A percentile compares a stretch with the other conserved stretches of the same genome.
phyloP scores from a whole-genome alignment of 2,888 invertebrate genomes.

The Coelinius sp. region DNA sequence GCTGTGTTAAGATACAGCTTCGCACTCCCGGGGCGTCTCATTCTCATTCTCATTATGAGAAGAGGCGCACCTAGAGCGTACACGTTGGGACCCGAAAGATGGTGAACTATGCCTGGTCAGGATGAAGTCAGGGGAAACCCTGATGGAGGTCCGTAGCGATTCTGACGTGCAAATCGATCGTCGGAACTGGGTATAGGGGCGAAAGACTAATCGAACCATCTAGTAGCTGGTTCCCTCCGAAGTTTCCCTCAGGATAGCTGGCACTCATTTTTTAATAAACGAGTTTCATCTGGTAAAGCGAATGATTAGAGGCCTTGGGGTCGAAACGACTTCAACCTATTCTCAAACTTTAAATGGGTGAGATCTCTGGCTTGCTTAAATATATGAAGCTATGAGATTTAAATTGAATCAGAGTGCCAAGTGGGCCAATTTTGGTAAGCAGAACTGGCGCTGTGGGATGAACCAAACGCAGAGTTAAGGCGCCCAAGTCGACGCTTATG shows the following conservation, averaged over 20 bases:
- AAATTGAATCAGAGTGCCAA: slow-evolving; percentile 71
- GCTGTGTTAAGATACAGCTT: no score
- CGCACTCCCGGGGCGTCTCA: no score
- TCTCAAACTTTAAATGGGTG: no score
- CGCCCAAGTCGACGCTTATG: slow-evolving; percentile 71
- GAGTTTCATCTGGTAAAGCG: slow-evolving; percentile 77
- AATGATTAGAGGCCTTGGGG: slow-evolving; percentile 82
- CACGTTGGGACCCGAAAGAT: slow-evolving; percentile 82
- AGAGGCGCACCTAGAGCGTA: slow-evolving; percentile 72
- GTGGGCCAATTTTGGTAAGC: slow-evolving; percentile 74
- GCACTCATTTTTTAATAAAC: slow-evolving; percentile 45
- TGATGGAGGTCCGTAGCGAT: slow-evolving; percentile 81
- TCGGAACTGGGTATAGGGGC: slow-evolving; percentile 83
- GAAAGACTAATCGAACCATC: slow-evolving; percentile 83
- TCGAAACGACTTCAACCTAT: slow-evolving; percentile 81
- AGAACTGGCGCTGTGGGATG: slow-evolving; percentile 55
- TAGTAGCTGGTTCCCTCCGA: slow-evolving; percentile 84
- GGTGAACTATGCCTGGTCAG: slow-evolving; percentile 82
- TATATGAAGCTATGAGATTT: no score
- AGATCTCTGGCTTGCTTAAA: no score
- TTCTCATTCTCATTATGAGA: slow-evolving; percentile 57
- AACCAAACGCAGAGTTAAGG: slow-evolving; percentile 62
- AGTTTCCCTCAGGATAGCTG: slow-evolving; percentile 78
- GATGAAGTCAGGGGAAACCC: slow-evolving; percentile 80
- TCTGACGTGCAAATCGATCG: slow-evolving; percentile 87